Percentiles rank a stretch among this genome's conserved stretches.
These are phyloP conservation scores for Drosophila rellima DNA, from an alignment of 2,888 invertebrate species.

Conservation along the genomic window DNA sequence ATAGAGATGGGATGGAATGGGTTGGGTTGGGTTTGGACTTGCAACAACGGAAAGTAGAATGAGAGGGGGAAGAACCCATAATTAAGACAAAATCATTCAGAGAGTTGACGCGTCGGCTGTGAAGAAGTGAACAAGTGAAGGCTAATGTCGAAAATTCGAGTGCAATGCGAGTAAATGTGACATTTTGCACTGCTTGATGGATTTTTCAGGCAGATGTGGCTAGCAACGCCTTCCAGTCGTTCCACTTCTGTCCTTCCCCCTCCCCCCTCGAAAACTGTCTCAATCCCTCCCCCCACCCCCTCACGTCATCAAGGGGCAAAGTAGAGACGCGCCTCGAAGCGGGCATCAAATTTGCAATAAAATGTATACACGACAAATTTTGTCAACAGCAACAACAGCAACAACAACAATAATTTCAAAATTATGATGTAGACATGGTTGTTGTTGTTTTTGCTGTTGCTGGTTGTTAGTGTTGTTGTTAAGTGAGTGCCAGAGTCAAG, in stretches of 20 bases:
- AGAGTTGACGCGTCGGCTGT: not conserved
- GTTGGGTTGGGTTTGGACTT: too few species aligned
- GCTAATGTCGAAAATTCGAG: slow-evolving; percentile 21
- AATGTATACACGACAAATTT: slow-evolving; percentile 65
- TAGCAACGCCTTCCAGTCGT: slow-evolving; percentile 41
- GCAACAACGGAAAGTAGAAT: not conserved
- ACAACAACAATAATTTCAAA: slow-evolving; percentile 33
- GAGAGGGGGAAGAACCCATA: not conserved
- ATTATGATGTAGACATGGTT: slow-evolving; percentile 50
- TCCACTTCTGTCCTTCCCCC: not conserved
- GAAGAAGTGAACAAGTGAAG: slow-evolving; percentile 32
- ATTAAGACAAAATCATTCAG: slow-evolving; percentile 18
- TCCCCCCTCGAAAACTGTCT: not conserved
- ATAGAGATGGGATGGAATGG: not conserved
- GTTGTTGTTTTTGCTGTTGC: slow-evolving; percentile 31
- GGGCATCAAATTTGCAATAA: slow-evolving; percentile 68
- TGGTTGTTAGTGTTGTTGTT: slow-evolving; percentile 33
- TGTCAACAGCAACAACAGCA: slow-evolving; percentile 41
- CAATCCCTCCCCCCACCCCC: not conserved
- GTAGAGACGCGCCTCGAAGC: slow-evolving; percentile 8
- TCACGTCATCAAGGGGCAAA: slow-evolving; percentile 1
- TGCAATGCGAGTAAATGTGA: slow-evolving; percentile 14
- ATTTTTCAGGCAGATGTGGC: slow-evolving; percentile 70
- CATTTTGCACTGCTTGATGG: slow-evolving; percentile 31
- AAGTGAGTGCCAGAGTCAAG: slow-evolving; percentile 78